Base-by-base conservation (phyloP, 2,888 invertebrate genomes). In the Onthophagus sagittarius region DNA sequence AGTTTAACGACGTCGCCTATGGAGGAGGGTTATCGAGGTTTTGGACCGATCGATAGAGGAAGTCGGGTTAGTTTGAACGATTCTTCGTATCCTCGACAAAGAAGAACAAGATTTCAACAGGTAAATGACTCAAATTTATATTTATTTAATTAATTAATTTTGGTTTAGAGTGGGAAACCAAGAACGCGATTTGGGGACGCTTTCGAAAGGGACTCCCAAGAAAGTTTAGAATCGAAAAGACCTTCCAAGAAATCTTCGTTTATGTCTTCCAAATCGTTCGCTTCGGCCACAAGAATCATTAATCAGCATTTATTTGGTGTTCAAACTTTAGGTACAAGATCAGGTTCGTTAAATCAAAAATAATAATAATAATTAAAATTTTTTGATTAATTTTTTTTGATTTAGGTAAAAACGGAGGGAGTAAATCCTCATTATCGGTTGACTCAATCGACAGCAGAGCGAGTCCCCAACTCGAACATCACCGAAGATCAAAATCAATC, bases 101-200 rank as follows among this genome's bases (percentile, higher is more conserved):
- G 94, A 82, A 94, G 94, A 87, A 94, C 94, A 78, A 91, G 95
- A 80, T 94, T 95, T 85, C 94, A 94, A 86, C 94, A 94, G 89
- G 92, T 92, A n/a, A n/a, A n/a, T n/a, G n/a, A 86, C 86, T 76
- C 7, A 33, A 11, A n/a, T 15, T n/a, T 33, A 62, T 6, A 69
- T 32, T 32, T 65, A 73, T 64, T 33, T 64, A 69, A 53, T 9
- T 53, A 53, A 2, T 53, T 53, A 53, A 53, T 53, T 53, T 53
- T 4, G 2, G 1, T 73, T 33, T 74, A 83, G 81, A 78, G 82
- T 69, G 79, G 80, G 70, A 85, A 85, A 73, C 86, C 84, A 13
- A 81, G 85, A 74, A 85, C 87, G 62, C 81, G 87, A 75, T 87
- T 87, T 79, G 89, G 88, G 75, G 87, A 87, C 63, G 78, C 83